Evolutionary conservation across 2,113 vertebrate species (phyloP), one percentile per base, ranked within the genome.

Genomic region (Probosciger aterrimus): DNA sequence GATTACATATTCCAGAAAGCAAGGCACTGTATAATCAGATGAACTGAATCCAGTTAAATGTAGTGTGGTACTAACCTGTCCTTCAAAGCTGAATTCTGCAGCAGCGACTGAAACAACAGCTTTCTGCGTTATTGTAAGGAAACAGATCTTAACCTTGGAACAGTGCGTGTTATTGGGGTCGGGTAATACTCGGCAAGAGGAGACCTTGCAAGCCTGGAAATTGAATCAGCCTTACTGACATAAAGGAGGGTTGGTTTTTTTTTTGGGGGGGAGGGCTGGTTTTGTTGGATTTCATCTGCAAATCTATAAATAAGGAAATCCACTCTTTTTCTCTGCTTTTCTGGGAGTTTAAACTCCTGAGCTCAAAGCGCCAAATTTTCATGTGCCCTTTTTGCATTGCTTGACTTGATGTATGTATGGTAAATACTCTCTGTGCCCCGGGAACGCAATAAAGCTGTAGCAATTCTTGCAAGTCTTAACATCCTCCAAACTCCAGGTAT

Each of bases 1-100:
- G 98, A 99, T 98, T 98, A 98, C 97, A 98, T 97, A 98, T 98
- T 98, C 97, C 96, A 97, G 97, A 98, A 98, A 98, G 94, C 94
- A 86, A 97, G 97, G 97, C 97, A 96, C 98, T 98, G 97, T 98
- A 97, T 98, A 98, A 98, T 98, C 98, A 98, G 98, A 98, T 98
- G 97, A 98, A 98, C 98, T 93, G 97, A 98, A 97, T 97, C 96
- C 95, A 95, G 98, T 98, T 98, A 98, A 98, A 98, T 97, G 98
- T 94, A 95, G 97, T 97, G 97, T 97, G 96, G 97, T 96, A 97
- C 98, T 97, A 97, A 97, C 65, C 97, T 98, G 98, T 98, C 98
- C 98, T 98, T 99, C 98, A 98, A 96, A 98, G 96, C 97, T 94
- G 96, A 96, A 95, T 97, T 96, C 95, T 91, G 92, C 94, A 94